Conservation (phyloP, 1,140 invertebrate species). For the Lineus longissimus region DNA sequence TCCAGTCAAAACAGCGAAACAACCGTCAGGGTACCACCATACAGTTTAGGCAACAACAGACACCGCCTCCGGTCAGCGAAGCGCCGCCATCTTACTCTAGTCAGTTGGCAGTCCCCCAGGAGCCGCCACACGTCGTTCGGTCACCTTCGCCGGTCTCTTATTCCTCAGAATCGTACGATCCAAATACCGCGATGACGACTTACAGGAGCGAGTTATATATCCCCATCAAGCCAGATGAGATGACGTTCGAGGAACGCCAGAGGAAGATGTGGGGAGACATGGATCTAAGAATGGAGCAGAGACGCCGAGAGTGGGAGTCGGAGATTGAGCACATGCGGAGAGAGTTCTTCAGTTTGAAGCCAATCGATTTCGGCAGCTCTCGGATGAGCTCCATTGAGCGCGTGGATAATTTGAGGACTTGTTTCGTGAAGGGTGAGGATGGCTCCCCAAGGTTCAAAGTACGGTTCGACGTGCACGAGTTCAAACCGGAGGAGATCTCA, state of each 20-base stretch:
- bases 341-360: slow-evolving; percentile 50
- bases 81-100: no score
- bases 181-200: neutral
- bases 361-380: slow-evolving; percentile 25
- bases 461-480: slow-evolving; percentile 49
- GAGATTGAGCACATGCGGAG: slow-evolving; percentile 47
- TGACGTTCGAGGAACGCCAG: slow-evolving; percentile 49
- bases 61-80: no score
- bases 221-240: slow-evolving; percentile 41
- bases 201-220: slow-evolving; percentile 46
- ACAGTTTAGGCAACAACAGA: no score
- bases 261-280: slow-evolving; percentile 46
- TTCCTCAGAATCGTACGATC: no score
- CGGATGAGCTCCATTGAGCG: neutral
- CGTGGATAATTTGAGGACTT: slow-evolving; percentile 17
- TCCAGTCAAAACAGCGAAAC: no score
- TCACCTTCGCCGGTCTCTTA: no score
- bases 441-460: slow-evolving; percentile 46
- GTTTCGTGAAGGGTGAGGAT: slow-evolving; percentile 40
- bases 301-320: slow-evolving; percentile 46
- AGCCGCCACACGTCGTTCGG: no score
- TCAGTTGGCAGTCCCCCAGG: no score
- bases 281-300: slow-evolving; percentile 41
- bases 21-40: no score
- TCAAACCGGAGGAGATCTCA: slow-evolving; percentile 47